Evolutionary conservation across 2,797 vertebrate species (phyloP).

Genomic region (Coendou prehensilis): DNA sequence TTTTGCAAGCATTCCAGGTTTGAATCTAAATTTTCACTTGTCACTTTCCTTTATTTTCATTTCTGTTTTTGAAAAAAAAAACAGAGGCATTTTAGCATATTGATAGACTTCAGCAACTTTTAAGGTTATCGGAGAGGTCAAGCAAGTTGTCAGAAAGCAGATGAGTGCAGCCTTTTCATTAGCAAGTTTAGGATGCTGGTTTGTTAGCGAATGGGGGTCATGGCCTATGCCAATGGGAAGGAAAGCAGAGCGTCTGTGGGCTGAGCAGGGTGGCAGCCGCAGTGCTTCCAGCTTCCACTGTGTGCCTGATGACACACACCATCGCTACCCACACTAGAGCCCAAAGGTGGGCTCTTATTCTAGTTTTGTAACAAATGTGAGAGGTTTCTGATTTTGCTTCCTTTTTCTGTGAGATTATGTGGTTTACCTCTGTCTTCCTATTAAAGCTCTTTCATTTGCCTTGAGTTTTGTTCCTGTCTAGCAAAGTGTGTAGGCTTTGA

Average conservation of each 20-base stretch:
- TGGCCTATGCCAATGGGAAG: background rate
- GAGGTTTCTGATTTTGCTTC: background rate
- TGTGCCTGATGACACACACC: fast-evolving
- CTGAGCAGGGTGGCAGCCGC: fast-evolving
- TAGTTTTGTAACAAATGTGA: background rate
- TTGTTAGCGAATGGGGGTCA: background rate
- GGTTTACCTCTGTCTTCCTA: slow-evolving; percentile 1
- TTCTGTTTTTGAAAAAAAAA: slow-evolving; percentile 14
- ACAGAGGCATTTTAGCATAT: background rate
- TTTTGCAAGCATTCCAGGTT: background rate
- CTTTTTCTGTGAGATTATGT: background rate
- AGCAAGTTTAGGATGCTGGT: background rate
- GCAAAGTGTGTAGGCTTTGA: slow-evolving; percentile 3
- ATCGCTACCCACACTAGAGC: background rate
- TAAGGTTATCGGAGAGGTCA: background rate
- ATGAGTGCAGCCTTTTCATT: slow-evolving; percentile 62
- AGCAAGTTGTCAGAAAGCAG: slow-evolving; percentile 51
- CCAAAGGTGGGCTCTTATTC: background rate
- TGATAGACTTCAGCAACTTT: slow-evolving; percentile 53
- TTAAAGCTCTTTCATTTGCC: background rate
- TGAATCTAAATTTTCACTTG: background rate
- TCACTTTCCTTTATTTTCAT: background rate
- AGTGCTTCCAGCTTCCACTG: background rate
- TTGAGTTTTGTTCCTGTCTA: background rate
- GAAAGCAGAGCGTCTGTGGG: background rate